These are phyloP conservation scores for Thamnaconus septentrionalis DNA, from an alignment of 2,113 vertebrate species.

Conservation along the genomic window DNA sequence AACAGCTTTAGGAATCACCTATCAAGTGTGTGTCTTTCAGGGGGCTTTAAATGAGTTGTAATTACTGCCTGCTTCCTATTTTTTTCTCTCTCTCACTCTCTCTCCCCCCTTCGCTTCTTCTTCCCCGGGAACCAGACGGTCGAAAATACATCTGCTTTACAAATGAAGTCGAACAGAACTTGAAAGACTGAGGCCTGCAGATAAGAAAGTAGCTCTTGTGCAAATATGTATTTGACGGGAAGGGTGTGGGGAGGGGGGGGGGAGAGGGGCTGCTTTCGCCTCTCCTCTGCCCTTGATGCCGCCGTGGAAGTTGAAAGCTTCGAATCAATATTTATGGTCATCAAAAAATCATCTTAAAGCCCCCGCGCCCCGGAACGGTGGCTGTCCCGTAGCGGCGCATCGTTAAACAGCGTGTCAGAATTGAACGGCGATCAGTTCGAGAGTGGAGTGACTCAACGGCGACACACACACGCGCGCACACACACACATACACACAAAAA, in stretches of 20 bases:
- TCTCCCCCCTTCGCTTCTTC: no score
- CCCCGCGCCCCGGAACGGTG: slow-evolving; percentile 29
- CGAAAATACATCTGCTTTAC: slow-evolving; percentile 39
- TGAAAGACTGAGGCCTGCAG: slow-evolving; percentile 27
- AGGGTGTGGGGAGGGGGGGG: neutral
- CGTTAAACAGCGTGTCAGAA: slow-evolving; percentile 32
- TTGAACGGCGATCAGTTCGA: slow-evolving; percentile 30
- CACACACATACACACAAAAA: slow-evolving; percentile 15
- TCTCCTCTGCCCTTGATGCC: slow-evolving; percentile 37
- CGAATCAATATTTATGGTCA: slow-evolving; percentile 48
- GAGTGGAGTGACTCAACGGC: slow-evolving; percentile 30
- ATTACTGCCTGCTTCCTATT: slow-evolving; percentile 43
- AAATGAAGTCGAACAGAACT: slow-evolving; percentile 38
- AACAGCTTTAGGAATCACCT: slow-evolving; percentile 53
- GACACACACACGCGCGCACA: no score
- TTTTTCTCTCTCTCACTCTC: no score
- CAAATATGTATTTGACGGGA: slow-evolving; percentile 27
- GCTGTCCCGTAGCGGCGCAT: slow-evolving; percentile 25
- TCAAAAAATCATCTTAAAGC: slow-evolving; percentile 40
- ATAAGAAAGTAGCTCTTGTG: slow-evolving; percentile 34
- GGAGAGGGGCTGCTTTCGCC: neutral
- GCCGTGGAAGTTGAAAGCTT: slow-evolving; percentile 28
- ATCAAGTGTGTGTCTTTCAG: slow-evolving; percentile 53
- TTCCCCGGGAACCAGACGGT: slow-evolving; percentile 25
- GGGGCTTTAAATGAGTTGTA: slow-evolving; percentile 49